phyloP scores from a whole-genome alignment of 2,888 invertebrate genomes.

The Ctenicera cuprea region DNA sequence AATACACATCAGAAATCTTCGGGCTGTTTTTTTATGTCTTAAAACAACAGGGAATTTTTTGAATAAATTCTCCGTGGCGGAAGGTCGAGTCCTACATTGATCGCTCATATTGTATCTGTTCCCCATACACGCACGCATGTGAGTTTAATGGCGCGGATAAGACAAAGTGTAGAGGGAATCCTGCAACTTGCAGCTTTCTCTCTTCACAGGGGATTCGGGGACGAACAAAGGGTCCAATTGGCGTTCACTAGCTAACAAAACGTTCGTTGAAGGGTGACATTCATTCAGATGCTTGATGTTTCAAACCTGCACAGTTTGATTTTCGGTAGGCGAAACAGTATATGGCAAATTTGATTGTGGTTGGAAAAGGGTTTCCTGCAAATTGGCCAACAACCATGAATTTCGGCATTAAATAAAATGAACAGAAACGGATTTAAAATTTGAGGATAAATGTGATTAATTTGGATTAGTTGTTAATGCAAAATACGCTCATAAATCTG shows the following conservation, averaged over 20 bases:
- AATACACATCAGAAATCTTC: constrained; percentile 27
- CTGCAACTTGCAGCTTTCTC: constrained; percentile 27
- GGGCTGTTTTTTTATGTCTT: constrained; percentile 13
- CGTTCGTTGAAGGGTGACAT: constrained; percentile 40
- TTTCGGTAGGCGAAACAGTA: background rate
- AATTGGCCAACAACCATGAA: too few species aligned
- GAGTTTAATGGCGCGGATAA: constrained; percentile 44
- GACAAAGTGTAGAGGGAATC: constrained; percentile 41
- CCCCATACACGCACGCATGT: constrained; percentile 40
- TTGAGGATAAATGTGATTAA: too few species aligned
- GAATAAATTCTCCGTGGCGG: constrained; percentile 9
- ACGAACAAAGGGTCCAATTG: constrained; percentile 42
- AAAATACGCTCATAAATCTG: too few species aligned
- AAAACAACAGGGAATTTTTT: constrained; percentile 27
- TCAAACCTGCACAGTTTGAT: background rate
- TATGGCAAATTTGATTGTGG: too few species aligned
- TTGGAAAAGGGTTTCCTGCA: too few species aligned
- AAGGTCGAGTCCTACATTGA: constrained; percentile 28
- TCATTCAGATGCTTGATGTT: constrained; percentile 31
- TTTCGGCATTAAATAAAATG: too few species aligned
- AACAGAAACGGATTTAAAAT: too few species aligned
- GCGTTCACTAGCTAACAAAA: constrained; percentile 36
- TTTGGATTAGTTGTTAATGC: too few species aligned
- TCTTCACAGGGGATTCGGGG: constrained; percentile 21
- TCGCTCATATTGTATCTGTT: constrained; percentile 39